Base-by-base conservation (phyloP, 2,888 invertebrate genomes). In the Diplolepis rosae region DNA sequence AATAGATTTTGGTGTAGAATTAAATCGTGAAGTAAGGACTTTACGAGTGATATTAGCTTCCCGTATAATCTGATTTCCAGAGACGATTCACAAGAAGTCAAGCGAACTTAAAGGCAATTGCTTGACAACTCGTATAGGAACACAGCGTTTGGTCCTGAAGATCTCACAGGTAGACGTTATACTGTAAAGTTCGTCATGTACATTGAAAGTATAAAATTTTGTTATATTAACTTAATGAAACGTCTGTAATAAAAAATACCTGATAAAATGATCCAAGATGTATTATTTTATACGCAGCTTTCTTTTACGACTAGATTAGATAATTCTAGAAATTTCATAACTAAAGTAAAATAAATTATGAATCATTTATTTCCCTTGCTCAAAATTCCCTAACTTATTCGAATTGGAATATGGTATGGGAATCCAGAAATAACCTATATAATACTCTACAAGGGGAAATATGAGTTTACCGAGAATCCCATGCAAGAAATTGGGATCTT, bases 141-240 rank as follows among this genome's bases (percentile, higher is more conserved):
- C 82, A 82, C 83, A 85, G 82, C 84, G 84, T 78, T 84, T 82
- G 83, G 86, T 84, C 76, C 81, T 84, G 80, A 87, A 84, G 84
- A 86, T 86, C 84, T 88, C 87, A 87, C 85, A 85, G 84, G 82
- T 84, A 84, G 83, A 84, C 81, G 85, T 82, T 82, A 86, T 61
- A 78, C 84, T 87, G 84, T 87, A 86, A 85, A 80, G 85, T 87
- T 85, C 82, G 84, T 85, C 83, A 82, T 88, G 87, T 88, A 88
- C 88, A 87, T 87, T 87, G 86, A 87, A 88, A 88, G 85, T 88
- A 88, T 87, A 87, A 84, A 80, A 87, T 82, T 88, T 88, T 87
- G 87, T 88, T 88, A 87, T 87, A 85, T 87, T 87, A 85, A 87
- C 81, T 80, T 85, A 86, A 86, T 84, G 82, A 85, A 85, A 87